A percentile compares a stretch with the other conserved stretches of the same genome.
Conservation (phyloP, 2,888 invertebrate genomes). For the Pycnomerus fuliginosus region DNA sequence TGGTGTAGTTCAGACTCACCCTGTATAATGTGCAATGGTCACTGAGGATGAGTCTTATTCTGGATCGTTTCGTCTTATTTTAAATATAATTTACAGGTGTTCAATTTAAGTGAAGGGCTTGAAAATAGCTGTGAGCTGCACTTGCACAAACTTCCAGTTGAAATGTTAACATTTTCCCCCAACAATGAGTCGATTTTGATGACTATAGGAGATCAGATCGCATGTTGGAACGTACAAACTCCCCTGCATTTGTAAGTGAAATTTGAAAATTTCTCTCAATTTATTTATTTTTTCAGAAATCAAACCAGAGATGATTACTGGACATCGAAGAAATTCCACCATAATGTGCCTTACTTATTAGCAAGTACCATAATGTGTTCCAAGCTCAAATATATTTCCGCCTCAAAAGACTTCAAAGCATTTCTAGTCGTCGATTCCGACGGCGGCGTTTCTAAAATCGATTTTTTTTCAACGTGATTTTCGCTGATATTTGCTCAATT, state of each 20-base stretch:
- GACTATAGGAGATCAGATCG: conserved; percentile 60
- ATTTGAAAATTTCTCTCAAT: background rate
- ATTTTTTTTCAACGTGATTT: too few species aligned
- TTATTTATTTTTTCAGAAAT: background rate
- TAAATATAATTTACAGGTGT: too few species aligned
- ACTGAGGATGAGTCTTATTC: too few species aligned
- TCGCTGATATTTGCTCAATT: too few species aligned
- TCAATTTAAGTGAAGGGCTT: too few species aligned
- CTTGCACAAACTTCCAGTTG: conserved; percentile 58
- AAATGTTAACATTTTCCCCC: conserved; percentile 58
- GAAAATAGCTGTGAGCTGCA: too few species aligned
- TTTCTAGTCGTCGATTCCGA: conserved; percentile 63
- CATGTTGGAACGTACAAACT: conserved; percentile 57
- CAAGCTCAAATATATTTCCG: conserved; percentile 44
- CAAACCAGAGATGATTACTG: conserved; percentile 20
- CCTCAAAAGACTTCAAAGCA: conserved; percentile 55
- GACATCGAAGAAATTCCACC: conserved; percentile 33
- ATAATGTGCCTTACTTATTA: conserved; percentile 43
- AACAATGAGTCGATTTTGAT: conserved; percentile 55
- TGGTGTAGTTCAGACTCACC: too few species aligned
- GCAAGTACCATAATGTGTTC: conserved; percentile 49
- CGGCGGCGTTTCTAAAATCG: conserved; percentile 62
- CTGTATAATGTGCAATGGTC: too few species aligned
- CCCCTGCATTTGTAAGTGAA: conserved; percentile 9
- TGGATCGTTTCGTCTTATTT: too few species aligned